phyloP scores from a whole-genome alignment of 2,113 vertebrate species.

The Eubucco bourcierii region DNA sequence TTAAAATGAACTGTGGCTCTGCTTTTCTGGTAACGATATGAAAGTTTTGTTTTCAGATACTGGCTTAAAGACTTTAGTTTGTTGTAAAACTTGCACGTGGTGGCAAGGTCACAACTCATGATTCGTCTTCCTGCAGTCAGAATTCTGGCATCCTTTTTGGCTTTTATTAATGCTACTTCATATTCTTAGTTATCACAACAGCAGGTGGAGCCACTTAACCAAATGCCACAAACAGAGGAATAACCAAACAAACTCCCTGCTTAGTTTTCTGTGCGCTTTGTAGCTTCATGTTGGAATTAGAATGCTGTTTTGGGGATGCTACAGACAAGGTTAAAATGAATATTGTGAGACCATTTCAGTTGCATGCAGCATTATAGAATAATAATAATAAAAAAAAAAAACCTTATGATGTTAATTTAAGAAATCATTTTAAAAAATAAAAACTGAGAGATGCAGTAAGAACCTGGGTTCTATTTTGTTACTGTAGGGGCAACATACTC shows the following conservation, averaged over 20 bases:
- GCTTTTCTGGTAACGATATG: not conserved
- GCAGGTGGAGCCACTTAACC: slow-evolving; percentile 64
- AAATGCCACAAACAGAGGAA: not conserved
- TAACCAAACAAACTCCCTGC: not conserved
- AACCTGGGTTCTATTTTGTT: not conserved
- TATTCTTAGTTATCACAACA: slow-evolving; percentile 32
- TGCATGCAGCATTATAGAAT: not conserved
- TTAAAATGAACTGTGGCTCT: not conserved
- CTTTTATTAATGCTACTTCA: not conserved
- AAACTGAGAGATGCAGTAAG: not conserved
- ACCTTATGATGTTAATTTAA: not conserved
- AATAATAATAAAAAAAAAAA: not conserved
- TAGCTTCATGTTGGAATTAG: not conserved
- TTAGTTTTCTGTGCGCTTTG: not conserved
- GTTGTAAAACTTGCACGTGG: not conserved
- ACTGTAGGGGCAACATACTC: not conserved
- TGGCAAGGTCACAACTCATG: not conserved
- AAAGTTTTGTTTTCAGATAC: not conserved
- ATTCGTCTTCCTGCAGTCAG: not conserved
- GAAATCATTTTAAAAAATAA: not conserved
- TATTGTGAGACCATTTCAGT: not conserved
- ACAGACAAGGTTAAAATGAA: not conserved
- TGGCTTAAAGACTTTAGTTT: not conserved
- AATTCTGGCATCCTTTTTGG: not conserved
- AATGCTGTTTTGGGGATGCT: not conserved